Percentiles rank a stretch among this genome's conserved stretches.
Conservation (phyloP, 1,140 invertebrate genomes). For the Orussus abietinus region DNA sequence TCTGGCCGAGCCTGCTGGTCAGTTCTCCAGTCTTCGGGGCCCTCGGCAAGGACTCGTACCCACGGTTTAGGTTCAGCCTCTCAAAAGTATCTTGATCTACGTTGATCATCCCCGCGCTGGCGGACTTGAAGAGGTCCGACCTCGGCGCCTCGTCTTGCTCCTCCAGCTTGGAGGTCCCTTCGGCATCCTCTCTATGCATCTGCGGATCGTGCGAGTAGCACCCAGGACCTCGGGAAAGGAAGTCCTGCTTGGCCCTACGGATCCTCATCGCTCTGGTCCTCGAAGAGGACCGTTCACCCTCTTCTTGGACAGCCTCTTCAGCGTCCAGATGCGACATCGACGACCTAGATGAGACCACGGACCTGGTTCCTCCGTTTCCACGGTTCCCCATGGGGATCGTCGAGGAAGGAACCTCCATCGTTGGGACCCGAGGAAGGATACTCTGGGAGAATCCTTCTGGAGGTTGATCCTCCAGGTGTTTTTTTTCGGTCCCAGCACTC, state of each 20-base stretch:
- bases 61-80: conserved; percentile 39
- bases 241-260: conserved; percentile 30
- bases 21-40: conserved; percentile 29
- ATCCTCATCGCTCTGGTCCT: conserved; percentile 24
- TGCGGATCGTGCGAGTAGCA: conserved; percentile 17
- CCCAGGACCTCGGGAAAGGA: conserved; percentile 28
- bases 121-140: conserved; percentile 58
- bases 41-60: conserved; percentile 44
- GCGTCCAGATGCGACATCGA: too few relatives aligned
- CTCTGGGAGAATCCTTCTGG: too few relatives aligned
- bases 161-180: conserved; percentile 13
- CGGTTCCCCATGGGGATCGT: too few relatives aligned
- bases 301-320: background rate
- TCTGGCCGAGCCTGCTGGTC: conserved; percentile 40
- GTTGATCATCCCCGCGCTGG: conserved; percentile 70
- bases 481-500: too few relatives aligned
- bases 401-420: too few relatives aligned
- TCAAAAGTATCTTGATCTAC: conserved; percentile 58
- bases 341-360: too few relatives aligned
- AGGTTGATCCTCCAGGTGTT: too few relatives aligned
- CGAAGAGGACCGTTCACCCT: conserved; percentile 9
- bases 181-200: background rate
- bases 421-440: too few relatives aligned
- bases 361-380: too few relatives aligned
- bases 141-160: background rate